Percentiles rank a stretch among this genome's conserved stretches.
phyloP scores from a whole-genome alignment of 1,140 invertebrate genomes.

The Stegodyphus dumicola region DNA sequence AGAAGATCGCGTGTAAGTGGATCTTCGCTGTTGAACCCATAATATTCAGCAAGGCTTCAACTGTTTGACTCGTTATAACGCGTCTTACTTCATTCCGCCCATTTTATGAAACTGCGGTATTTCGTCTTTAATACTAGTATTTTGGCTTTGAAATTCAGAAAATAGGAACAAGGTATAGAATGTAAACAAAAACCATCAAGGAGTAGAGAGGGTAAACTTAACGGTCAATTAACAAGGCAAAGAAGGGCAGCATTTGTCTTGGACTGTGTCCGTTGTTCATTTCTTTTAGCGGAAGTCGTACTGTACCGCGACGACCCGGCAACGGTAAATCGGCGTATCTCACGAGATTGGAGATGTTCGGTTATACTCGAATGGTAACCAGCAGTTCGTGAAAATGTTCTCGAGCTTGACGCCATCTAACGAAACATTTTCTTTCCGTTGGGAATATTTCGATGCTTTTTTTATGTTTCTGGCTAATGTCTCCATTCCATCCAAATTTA shows the following conservation, averaged over 20 bases:
- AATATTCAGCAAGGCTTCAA: too few species aligned
- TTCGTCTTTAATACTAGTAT: too few species aligned
- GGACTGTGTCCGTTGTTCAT: constrained; percentile 1
- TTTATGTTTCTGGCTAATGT: neutral
- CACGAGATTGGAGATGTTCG: neutral
- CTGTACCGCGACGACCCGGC: constrained; percentile 25
- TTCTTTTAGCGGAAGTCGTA: constrained; percentile 30
- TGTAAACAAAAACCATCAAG: too few species aligned
- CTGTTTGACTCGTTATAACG: too few species aligned
- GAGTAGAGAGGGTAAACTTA: too few species aligned
- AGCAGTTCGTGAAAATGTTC: constrained; percentile 25
- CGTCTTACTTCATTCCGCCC: too few species aligned
- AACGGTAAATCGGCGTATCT: constrained; percentile 1
- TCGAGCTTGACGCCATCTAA: neutral
- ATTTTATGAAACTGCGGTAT: too few species aligned
- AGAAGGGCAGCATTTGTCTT: neutral
- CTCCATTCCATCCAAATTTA: too few species aligned
- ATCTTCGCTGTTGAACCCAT: too few species aligned
- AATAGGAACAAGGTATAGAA: too few species aligned
- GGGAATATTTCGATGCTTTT: neutral
- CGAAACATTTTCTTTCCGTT: neutral
- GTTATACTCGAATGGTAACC: constrained; percentile 15
- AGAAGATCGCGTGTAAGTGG: too few species aligned
- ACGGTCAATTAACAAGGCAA: neutral
- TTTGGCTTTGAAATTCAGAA: too few species aligned